phyloP scores from a whole-genome alignment of 1,140 invertebrate genomes.

The Metopolophium dirhodum region DNA sequence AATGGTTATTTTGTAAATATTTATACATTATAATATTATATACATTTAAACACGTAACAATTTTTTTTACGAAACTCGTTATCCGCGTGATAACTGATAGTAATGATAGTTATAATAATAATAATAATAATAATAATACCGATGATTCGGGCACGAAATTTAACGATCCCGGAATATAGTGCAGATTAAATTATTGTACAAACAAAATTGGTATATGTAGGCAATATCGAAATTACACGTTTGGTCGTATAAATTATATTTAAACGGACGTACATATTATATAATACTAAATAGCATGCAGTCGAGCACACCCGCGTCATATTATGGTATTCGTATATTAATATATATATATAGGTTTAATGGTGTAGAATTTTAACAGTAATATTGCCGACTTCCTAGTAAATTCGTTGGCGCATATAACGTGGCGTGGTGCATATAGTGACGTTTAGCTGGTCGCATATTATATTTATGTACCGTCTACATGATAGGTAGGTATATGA shows the following conservation, averaged over 20 bases:
- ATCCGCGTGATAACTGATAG: neutral
- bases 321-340: neutral
- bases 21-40: too few relatives aligned
- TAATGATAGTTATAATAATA: neutral
- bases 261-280: neutral
- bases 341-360: neutral
- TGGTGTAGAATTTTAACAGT: neutral
- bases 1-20: neutral
- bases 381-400: neutral
- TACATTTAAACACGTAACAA: neutral
- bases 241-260: neutral
- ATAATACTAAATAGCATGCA: neutral
- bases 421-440: neutral
- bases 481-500: too few relatives aligned
- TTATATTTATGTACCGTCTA: neutral
- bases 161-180: neutral
- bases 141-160: neutral
- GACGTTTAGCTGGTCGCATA: neutral
- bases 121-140: neutral
- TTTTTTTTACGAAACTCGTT: neutral
- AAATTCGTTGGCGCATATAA: neutral
- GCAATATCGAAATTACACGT: neutral
- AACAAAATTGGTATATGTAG: neutral
- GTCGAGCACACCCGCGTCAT: neutral
- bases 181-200: neutral